Base-by-base conservation (phyloP, 2,113 vertebrate genomes). In the Naja naja region DNA sequence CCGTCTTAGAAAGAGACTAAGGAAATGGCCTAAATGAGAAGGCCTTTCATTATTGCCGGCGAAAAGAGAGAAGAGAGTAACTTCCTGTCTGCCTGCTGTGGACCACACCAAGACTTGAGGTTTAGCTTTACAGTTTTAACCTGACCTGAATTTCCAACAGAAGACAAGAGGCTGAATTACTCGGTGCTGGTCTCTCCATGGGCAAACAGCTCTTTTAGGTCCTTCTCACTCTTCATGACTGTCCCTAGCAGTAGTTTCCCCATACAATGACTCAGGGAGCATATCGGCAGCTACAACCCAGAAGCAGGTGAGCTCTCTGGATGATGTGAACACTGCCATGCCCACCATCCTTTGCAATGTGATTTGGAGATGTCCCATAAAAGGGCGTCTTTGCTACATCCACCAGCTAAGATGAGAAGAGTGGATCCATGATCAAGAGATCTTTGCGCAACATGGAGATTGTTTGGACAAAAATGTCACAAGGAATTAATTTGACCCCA, bases 1-100 rank as follows among this genome's bases (percentile, higher is more conserved):
- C 93, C 89, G 54, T 93, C 96, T 95, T 91, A 58, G 30, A 60
- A 94, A 94, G 93, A 93, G 85, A 87, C 53, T 49, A 58, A 90
- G 87, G 6, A 90, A 39, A 60, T 89, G 69, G 18, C 30, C 52
- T 89, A 74, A 0, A 0, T 8, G 89, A 56, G 74, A 49, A 91
- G 55, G 87, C 60, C 93, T 90, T 95, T 45, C 47, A 92, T 92
- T 94, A 92, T 87, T 55, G 43, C 47, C 69, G 55, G 74, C 27
- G 10, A 20, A 56, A 27, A 81, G 88, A 92, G n/a, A 39, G 25
- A 93, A 3, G 39, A 87, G 93, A 16, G 7, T 27, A 20, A 56
- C 43, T 85, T 85, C 81, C 18, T 43, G 58, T 58, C 22, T 9
- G 22, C 22, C 11, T 60, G n/a, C 54, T 47, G 43, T 25, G 90